Conservation (phyloP, 2,113 vertebrate species). For the Neodontobutis hainanensis region DNA sequence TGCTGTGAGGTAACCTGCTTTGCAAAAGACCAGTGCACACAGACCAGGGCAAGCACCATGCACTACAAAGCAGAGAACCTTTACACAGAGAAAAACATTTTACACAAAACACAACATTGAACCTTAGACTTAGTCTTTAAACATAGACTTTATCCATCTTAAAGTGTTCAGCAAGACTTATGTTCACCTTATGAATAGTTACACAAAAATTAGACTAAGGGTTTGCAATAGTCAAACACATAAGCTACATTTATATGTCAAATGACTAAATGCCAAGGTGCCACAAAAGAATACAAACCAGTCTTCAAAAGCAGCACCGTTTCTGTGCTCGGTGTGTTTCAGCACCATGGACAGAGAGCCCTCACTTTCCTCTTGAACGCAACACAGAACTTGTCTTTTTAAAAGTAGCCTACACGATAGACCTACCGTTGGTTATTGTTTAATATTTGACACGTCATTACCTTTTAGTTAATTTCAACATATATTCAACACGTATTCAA, state of each 20-base stretch:
- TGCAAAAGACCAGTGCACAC: conserved; percentile 30
- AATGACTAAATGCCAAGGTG: too few relatives aligned
- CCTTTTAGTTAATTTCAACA: too few relatives aligned
- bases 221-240: too few relatives aligned
- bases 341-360: conserved; percentile 69
- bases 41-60: conserved; percentile 1
- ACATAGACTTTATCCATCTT: background rate
- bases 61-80: background rate
- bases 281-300: too few relatives aligned
- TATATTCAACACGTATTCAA: too few relatives aligned
- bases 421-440: too few relatives aligned
- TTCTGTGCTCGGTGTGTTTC: conserved; percentile 21
- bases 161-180: background rate
- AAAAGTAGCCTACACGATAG: conserved; percentile 15
- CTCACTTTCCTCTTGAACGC: background rate
- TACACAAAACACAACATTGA: background rate
- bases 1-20: conserved; percentile 58
- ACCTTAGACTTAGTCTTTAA: background rate
- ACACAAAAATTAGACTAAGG: too few relatives aligned
- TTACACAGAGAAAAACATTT: background rate
- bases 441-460: too few relatives aligned
- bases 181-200: background rate
- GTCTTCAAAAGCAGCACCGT: conserved; percentile 7
- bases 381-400: conserved; percentile 2
- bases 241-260: background rate